Evolutionary conservation across 2,888 invertebrate genomes (phyloP), one percentile per base, ranked within the genome.

Genomic region (Mallateleia sp.): DNA sequence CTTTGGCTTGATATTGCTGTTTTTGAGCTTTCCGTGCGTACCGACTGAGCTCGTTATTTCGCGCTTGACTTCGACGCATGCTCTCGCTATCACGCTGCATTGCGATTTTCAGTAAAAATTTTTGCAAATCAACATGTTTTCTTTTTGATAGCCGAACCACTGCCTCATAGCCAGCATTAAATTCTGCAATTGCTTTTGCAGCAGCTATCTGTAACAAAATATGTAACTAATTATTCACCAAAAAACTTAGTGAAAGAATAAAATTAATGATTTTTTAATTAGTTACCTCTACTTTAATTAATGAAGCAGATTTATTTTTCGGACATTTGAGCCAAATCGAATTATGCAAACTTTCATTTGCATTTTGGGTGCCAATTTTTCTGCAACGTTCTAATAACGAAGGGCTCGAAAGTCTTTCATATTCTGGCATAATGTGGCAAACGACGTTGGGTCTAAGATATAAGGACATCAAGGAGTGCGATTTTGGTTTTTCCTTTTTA

Each of bases 271-370:
- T 18, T 18, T 45, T 38, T 18, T 50, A 18, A 11, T 24, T 25
- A 54, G 20, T 4, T 54, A 54, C 54, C 47, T 64, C 64, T 7
- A 64, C 64, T 64, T 34, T 64, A 47, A 42, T 64, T 25, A 64
- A 64, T 8, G 64, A 64, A 25, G 64, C 64, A 64, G 45, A 45
- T 47, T 64, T 62, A 38, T 62, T n/a, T 64, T 64, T 64, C 24
- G 64, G 47, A 64, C 64, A 50, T 25, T 67, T 67, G 22, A 67
- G 67, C 47, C 42, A 67, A n/a, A 67, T 50, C 22, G 50, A 50
- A 32, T 67, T 28, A 50, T 67, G 67, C 52, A 67, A 32, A 67
- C 47, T 67, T 67, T 67, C 67, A 52, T 50, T 67, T 32, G 67
- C 67, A 52, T 47, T 67, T 67, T 67, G 67, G 14, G 64, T 64